Evolutionary conservation across 2,797 vertebrate species (phyloP).

Genomic region (Leuciscus waleckii): DNA sequence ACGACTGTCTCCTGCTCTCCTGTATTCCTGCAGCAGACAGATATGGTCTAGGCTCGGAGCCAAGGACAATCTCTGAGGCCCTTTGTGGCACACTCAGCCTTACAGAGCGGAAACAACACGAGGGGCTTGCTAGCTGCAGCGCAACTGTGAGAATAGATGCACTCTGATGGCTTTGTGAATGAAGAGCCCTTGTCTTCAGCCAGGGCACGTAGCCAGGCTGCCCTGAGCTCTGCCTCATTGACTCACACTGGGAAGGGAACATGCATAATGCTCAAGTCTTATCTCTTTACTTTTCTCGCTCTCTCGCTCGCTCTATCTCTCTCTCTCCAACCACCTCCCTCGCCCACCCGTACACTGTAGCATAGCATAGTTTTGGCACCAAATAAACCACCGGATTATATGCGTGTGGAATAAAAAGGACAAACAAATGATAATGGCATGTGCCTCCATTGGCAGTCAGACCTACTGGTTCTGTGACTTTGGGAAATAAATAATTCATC

Average conservation of each 20-base stretch:
- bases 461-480: constrained; percentile 21
- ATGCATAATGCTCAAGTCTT: constrained; percentile 47
- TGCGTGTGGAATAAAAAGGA: constrained; percentile 39
- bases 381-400: constrained; percentile 34
- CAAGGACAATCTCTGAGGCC: constrained; percentile 53
- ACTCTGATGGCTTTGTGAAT: constrained; percentile 66
- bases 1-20: constrained; percentile 31
- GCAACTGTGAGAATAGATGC: constrained; percentile 50
- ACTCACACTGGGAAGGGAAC: constrained; percentile 58
- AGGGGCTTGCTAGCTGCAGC: constrained; percentile 50
- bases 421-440: constrained; percentile 46
- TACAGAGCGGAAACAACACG: constrained; percentile 51
- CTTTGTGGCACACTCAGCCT: constrained; percentile 48
- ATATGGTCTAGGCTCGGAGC: constrained; percentile 49
- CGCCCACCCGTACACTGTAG: neutral
- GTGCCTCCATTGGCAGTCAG: constrained; percentile 22
- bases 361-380: constrained; percentile 23
- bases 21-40: constrained; percentile 47
- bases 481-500: constrained; percentile 49
- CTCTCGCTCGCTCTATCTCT: neutral
- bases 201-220: constrained; percentile 59
- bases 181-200: constrained; percentile 65
- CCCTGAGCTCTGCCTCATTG: constrained; percentile 64
- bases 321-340: constrained; percentile 2
- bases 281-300: constrained; percentile 35